A percentile compares a stretch with the other conserved stretches of the same genome.
Evolutionary conservation across 1,140 invertebrate genomes (phyloP).

Genomic region (Solen grandis): DNA sequence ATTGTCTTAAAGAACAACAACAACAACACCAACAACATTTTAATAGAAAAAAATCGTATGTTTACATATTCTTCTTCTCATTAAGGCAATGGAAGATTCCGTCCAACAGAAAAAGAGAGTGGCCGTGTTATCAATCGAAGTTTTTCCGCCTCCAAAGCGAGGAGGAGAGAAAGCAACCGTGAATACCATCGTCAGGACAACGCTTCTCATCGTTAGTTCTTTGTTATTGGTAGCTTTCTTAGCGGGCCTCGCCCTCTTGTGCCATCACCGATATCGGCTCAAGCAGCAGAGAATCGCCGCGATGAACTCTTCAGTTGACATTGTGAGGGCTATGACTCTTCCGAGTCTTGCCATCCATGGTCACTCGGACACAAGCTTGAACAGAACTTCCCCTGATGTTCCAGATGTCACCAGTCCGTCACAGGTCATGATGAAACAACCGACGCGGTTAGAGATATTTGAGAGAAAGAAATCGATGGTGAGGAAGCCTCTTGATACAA

Average conservation of each 20-base stretch:
- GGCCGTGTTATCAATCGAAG: not conserved
- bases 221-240: not conserved
- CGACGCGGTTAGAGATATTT: not conserved
- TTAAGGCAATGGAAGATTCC: not conserved
- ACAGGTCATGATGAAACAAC: not conserved
- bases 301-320: not conserved
- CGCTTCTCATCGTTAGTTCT: not conserved
- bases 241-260: not conserved
- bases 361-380: conserved; percentile 31
- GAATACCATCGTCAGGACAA: not conserved
- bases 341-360: conserved; percentile 27
- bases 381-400: not conserved
- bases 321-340: not conserved
- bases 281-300: not conserved
- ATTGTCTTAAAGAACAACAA: too few species aligned
- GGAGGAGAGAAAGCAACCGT: not conserved
- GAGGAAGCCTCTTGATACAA: conserved; percentile 26
- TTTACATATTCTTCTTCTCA: not conserved
- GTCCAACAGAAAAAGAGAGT: not conserved
- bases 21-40: too few species aligned
- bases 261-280: not conserved
- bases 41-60: too few species aligned
- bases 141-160: not conserved
- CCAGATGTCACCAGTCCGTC: conserved; percentile 10
- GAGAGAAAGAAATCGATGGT: not conserved